A percentile compares a stretch with the other conserved stretches of the same genome.
These are phyloP conservation scores for Nebria salina DNA, from an alignment of 2,888 invertebrate genomes.

Conservation along the genomic window DNA sequence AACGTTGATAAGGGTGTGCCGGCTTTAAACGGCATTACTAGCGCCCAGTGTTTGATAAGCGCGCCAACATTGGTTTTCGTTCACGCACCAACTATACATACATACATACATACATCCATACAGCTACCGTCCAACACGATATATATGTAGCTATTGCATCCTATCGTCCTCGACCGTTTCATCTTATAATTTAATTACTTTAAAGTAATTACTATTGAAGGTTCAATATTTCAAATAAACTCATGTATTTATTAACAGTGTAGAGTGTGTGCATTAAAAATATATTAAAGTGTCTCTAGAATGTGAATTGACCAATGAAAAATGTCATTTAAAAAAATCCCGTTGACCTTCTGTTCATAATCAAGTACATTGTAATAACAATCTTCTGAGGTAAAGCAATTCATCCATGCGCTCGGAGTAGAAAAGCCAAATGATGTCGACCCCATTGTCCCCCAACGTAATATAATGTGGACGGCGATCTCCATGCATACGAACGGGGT, in stretches of 20 bases:
- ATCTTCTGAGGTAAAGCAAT: neutral
- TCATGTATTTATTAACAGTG: too few species aligned
- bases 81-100: conserved; percentile 19
- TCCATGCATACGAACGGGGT: conserved; percentile 35
- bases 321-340: neutral
- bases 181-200: neutral
- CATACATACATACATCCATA: too few species aligned
- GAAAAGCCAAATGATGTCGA: conserved; percentile 35
- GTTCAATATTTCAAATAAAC: too few species aligned
- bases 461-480: conserved; percentile 28
- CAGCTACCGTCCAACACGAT: neutral
- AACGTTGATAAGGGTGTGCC: conserved; percentile 36
- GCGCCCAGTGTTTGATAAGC: conserved; percentile 34
- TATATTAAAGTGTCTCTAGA: too few species aligned
- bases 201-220: neutral
- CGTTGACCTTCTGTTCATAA: neutral
- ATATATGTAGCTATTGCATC: neutral
- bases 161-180: neutral
- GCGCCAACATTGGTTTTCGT: conserved; percentile 21
- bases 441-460: conserved; percentile 8
- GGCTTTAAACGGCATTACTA: conserved; percentile 39
- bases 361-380: neutral
- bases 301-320: too few species aligned
- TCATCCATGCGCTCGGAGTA: conserved; percentile 15
- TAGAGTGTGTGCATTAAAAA: too few species aligned